These are phyloP conservation scores for Rhingia campestris DNA, from an alignment of 2,888 invertebrate species.

Conservation along the genomic window DNA sequence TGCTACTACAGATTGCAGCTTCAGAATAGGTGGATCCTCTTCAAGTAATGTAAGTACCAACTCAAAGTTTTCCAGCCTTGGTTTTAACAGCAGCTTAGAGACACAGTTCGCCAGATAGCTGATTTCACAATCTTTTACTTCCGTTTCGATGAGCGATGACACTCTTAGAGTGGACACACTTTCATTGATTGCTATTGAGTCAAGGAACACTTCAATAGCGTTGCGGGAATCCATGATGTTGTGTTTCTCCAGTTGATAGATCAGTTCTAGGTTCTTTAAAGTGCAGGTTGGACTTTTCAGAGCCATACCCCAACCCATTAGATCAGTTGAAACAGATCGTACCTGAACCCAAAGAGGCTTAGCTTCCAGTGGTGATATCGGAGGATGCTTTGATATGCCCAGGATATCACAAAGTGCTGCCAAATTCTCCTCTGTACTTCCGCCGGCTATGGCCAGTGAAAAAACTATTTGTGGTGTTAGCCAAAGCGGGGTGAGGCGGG, in stretches of 20 bases:
- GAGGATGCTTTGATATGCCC: constrained; percentile 83
- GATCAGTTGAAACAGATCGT: constrained; percentile 83
- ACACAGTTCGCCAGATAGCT: constrained; percentile 83
- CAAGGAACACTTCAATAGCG: constrained; percentile 83
- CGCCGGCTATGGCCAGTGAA: constrained; percentile 84
- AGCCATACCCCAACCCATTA: constrained; percentile 84
- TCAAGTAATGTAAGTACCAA: constrained; percentile 84
- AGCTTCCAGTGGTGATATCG: constrained; percentile 80
- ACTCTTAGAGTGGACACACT: constrained; percentile 84
- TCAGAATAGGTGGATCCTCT: constrained; percentile 83
- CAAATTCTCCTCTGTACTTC: constrained; percentile 84
- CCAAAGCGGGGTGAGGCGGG: constrained; percentile 84
- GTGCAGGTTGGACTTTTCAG: constrained; percentile 83
- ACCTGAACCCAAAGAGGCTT: constrained; percentile 81
- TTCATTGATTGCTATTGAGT: constrained; percentile 83
- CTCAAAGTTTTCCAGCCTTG: constrained; percentile 84
- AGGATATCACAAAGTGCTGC: constrained; percentile 84
- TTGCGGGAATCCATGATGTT: constrained; percentile 78
- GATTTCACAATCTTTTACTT: constrained; percentile 84
- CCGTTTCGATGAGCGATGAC: constrained; percentile 84
- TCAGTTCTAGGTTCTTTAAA: constrained; percentile 83
- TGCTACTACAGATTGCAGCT: constrained; percentile 84
- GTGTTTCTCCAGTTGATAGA: constrained; percentile 83
- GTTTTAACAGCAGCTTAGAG: constrained; percentile 83
- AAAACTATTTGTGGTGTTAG: constrained; percentile 84